Base-by-base conservation (phyloP, 1,140 invertebrate species). In the Drosophila pectinifera region DNA sequence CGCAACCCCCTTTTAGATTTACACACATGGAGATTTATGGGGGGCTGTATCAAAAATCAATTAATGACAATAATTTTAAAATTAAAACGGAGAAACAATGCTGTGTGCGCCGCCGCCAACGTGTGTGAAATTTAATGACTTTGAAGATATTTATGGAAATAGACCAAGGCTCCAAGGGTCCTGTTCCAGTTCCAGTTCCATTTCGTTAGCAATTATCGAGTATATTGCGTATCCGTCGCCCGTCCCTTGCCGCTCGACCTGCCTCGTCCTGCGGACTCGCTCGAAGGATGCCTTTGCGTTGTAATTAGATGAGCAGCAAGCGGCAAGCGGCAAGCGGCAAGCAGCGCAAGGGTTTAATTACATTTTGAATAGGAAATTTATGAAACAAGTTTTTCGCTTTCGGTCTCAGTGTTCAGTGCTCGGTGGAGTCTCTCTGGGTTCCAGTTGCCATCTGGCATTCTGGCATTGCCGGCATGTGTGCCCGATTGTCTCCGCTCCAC, bases 51-150 rank as follows among this genome's bases (percentile, higher is more conserved):
- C 84, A 89, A 89, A 89, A 89, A 89, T 89, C 84, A 89, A 89
- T 89, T 89, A 89, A 89, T 90, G 84, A 75, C 80, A 89, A 89
- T 89, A 89, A 89, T 88, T 88, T 88, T 84, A 89, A 89, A 89
- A 89, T 89, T 80, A 90, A 89, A 89, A 53, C 31, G 5, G 49
- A 53, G 49, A 53, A 53, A 90, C 80, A 80, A 89, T 90, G 90
- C 84, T 68, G 69, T 57, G 65, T 64, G 73, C 41, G 74, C 78
- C 81, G 26, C 34, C 49, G 74, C 77, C 85, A 90, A 69, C 84
- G 90, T 89, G 84, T 89, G 84, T 90, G 85, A 90, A 89, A 89
- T 89, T 89, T 89, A 89, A 89, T 89, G 84, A 89, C 84, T 89
- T 84, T 80, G 84, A 89, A 89, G 84, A 89, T 89, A 89, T 89